phyloP scores from a whole-genome alignment of 2,797 vertebrate species.

The Sparidentex hasta region DNA sequence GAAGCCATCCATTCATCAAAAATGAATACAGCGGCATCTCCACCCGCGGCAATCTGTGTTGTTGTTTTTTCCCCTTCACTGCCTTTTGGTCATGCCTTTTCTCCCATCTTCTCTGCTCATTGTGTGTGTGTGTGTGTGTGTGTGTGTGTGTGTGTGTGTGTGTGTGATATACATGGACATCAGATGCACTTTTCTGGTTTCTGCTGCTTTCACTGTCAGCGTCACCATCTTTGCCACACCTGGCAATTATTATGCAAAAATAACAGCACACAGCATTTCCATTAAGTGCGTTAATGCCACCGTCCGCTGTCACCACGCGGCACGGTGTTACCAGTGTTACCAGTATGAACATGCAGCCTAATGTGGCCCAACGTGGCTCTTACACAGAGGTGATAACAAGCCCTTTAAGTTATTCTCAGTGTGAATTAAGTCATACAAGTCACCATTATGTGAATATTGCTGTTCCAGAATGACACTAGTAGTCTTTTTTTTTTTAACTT shows the following conservation, averaged over 20 bases:
- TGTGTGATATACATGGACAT: conserved; percentile 43
- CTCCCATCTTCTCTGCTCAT: conserved; percentile 21
- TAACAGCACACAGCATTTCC: conserved; percentile 71
- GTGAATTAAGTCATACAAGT: conserved; percentile 8
- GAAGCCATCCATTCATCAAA: conserved; percentile 77
- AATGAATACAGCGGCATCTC: conserved; percentile 76
- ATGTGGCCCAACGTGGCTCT: conserved; percentile 21
- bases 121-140: conserved; percentile 20
- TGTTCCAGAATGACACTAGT: not conserved
- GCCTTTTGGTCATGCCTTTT: conserved; percentile 56
- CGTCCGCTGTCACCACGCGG: conserved; percentile 24
- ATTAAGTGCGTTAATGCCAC: conserved; percentile 63
- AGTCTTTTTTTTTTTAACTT: not conserved
- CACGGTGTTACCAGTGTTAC: conserved; percentile 9
- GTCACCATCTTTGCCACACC: conserved; percentile 51
- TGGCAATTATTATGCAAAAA: conserved; percentile 66
- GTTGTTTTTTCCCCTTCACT: conserved; percentile 83
- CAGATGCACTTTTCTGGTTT: conserved; percentile 80
- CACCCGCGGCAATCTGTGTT: conserved; percentile 75
- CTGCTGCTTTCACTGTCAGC: conserved; percentile 52
- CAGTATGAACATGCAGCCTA: conserved; percentile 24
- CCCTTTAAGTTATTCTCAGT: conserved; percentile 16
- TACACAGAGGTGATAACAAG: conserved; percentile 41
- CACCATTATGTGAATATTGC: not conserved
- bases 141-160: conserved; percentile 28